A percentile compares a stretch with the other conserved stretches of the same genome.
phyloP scores from a whole-genome alignment of 2,797 vertebrate genomes.

The Rhodeus uyekii region DNA sequence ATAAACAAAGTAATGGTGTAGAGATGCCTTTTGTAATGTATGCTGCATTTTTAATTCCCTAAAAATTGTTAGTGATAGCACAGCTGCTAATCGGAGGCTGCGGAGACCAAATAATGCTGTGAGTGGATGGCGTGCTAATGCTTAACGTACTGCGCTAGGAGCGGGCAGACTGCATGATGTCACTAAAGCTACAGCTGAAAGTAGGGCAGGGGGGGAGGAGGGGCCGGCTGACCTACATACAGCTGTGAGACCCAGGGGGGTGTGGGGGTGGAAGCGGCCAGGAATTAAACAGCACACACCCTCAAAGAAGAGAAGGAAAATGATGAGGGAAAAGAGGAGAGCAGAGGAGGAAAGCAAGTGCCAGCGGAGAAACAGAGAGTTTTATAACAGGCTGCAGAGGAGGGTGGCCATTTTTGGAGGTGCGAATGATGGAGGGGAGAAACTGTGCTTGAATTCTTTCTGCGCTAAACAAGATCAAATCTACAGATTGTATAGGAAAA shows the following conservation, averaged over 20 bases:
- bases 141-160: conserved; percentile 21
- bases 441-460: conserved; percentile 51
- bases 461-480: conserved; percentile 53
- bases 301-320: conserved; percentile 15
- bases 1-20: neutral
- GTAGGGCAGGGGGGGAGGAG: conserved; percentile 73
- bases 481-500: neutral
- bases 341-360: conserved; percentile 28
- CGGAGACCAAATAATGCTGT: neutral
- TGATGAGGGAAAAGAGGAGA: conserved; percentile 32
- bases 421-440: conserved; percentile 52
- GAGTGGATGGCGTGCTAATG: conserved; percentile 42
- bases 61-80: conserved; percentile 7
- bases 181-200: conserved; percentile 76
- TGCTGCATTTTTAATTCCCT: neutral
- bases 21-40: neutral
- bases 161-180: conserved; percentile 69
- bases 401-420: conserved; percentile 9
- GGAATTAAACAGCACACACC: conserved; percentile 42
- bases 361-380: conserved; percentile 35
- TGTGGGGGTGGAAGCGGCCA: conserved; percentile 8
- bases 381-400: conserved; percentile 8
- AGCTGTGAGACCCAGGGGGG: conserved; percentile 49
- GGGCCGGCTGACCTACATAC: conserved; percentile 61
- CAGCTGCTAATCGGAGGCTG: conserved; percentile 10